phyloP scores from a whole-genome alignment of 2,113 vertebrate species.

The Prionailurus viverrinus region DNA sequence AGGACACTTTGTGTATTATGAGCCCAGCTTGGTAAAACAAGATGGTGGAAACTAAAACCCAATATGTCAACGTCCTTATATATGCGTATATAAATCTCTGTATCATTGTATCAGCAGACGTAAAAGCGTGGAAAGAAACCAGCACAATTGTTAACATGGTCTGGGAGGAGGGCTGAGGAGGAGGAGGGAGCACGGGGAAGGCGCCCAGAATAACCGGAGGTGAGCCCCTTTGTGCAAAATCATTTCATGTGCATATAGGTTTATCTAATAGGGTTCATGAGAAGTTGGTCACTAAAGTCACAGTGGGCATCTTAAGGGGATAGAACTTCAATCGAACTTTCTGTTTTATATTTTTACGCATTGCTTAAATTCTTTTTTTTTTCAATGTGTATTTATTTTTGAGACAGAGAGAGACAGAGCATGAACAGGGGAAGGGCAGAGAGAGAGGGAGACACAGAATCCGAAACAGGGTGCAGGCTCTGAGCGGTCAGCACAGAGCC shows the following conservation, averaged over 20 bases:
- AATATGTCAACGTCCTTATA: not conserved
- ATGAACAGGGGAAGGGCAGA: too few relatives aligned
- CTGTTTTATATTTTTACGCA: not conserved
- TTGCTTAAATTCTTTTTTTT: not conserved
- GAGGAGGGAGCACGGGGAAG: not conserved
- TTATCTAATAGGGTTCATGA: not conserved
- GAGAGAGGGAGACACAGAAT: too few relatives aligned
- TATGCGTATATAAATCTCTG: not conserved
- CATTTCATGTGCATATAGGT: not conserved
- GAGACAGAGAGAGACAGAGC: too few relatives aligned
- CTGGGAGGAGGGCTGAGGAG: not conserved
- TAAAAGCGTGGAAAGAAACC: not conserved
- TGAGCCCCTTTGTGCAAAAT: not conserved
- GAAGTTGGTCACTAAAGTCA: not conserved
- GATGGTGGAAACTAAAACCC: not conserved
- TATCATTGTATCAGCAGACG: not conserved
- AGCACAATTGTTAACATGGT: not conserved
- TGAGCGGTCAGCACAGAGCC: too few relatives aligned
- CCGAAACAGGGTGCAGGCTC: too few relatives aligned
- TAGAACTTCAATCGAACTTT: not conserved
- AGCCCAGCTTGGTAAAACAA: constrained; percentile 2
- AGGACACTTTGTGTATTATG: not conserved
- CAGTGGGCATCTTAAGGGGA: not conserved
- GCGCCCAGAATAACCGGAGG: not conserved
- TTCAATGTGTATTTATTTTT: too few relatives aligned